Base-by-base conservation (phyloP, 2,797 vertebrate genomes). In the Eupleurogrammus muticus region DNA sequence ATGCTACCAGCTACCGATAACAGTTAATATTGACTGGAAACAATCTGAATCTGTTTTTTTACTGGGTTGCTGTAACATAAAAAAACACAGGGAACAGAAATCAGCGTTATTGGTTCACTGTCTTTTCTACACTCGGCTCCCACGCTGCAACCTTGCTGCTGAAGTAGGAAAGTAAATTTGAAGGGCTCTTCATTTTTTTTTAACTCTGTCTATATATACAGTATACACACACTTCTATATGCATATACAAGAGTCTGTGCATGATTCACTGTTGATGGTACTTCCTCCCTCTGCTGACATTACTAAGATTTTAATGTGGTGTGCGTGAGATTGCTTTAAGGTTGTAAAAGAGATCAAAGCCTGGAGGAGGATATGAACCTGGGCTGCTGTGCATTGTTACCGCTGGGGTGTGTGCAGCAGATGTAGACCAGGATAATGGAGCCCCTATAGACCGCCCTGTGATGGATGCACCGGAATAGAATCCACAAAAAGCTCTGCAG, bases 281-380 rank as follows among this genome's bases (percentile, higher is more conserved):
- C 84, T 87, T 84, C 69, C 65, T 74, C 76, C 72, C 65, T 73
- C 54, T 2, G 67, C 79, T 80, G 73, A 86, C 82, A 81, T 81
- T 88, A 84, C 73, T 74, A 77, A 81, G 81, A 86, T 87, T 91
- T 90, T 84, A 88, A 90, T 87, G 89, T 84, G 77, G 66, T 84
- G 81, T 85, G 77, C 51, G 60, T 84, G 87, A 84, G 82, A 88
- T 80, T 81, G 76, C 82, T 87, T 83, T 80, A 77, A 88, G 79
- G 81, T 82, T 83, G 70, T 82, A 77, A 89, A 88, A 77, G 44
- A 86, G 82, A 91, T 92, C 83, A 90, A 89, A 89, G 86, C 73
- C 59, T 32, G 62, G 59, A 75, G 75, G 76, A 86, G 84, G 75
- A 80, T 83, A 60, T 79, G 79, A 84, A 87, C 81, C 77, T 66